A percentile compares a stretch with the other conserved stretches of the same genome.
Conservation (phyloP, 2,113 vertebrate genomes). For the Hemicordylus capensis region DNA sequence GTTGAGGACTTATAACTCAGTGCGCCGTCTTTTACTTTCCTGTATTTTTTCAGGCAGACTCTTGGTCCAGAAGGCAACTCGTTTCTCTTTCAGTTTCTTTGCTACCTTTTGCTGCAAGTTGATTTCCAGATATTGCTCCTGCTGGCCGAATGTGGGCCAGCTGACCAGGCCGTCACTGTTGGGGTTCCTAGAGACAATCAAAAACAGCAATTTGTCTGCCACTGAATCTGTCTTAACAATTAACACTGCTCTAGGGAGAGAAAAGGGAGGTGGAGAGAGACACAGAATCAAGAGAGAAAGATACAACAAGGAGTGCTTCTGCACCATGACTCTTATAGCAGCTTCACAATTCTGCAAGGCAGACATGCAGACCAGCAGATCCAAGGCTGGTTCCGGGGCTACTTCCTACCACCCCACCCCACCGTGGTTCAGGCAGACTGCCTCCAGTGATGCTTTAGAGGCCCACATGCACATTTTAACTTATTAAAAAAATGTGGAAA, state of each 20-base stretch:
- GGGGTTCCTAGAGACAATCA: constrained; percentile 50
- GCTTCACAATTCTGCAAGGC: no score
- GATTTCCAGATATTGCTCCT: constrained; percentile 48
- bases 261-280: not conserved
- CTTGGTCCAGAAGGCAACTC: constrained; percentile 50
- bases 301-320: no score
- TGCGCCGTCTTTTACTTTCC: not conserved
- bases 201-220: not conserved
- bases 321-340: no score
- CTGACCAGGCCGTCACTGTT: constrained; percentile 30
- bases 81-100: constrained; percentile 30
- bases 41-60: not conserved
- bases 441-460: no score
- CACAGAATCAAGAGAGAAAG: no score
- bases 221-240: not conserved
- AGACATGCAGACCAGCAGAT: no score
- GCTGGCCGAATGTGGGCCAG: constrained; percentile 43
- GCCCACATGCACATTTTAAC: no score
- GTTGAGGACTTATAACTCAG: constrained; percentile 11
- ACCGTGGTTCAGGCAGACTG: no score
- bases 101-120: constrained; percentile 22
- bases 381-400: no score
- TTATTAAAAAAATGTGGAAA: no score
- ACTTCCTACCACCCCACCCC: no score
- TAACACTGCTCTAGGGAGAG: not conserved